phyloP scores from a whole-genome alignment of 64 coral and sea anemone species.

The Porites australiensis region DNA sequence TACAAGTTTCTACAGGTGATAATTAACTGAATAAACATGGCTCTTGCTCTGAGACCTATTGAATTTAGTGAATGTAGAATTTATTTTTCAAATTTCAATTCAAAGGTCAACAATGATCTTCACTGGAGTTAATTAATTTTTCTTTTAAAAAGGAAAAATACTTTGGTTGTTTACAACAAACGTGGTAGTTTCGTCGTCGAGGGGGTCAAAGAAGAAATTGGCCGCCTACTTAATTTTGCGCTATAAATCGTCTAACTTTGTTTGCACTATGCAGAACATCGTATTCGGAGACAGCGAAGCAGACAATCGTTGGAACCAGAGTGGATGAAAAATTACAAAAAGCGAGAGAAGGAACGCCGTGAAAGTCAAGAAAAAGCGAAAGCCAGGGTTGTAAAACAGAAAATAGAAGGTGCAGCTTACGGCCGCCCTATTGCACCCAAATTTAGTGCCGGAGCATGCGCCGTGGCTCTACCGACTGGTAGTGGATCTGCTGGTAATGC shows the following conservation, averaged over 20 bases:
- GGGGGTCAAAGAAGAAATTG: too few relatives aligned
- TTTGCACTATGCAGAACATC: background rate
- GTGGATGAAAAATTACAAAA: slow-evolving; percentile 22
- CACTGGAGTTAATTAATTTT: too few relatives aligned
- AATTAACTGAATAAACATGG: too few relatives aligned
- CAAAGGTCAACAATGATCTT: too few relatives aligned
- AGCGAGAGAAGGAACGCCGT: slow-evolving; percentile 9
- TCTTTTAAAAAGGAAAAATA: too few relatives aligned
- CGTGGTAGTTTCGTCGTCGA: too few relatives aligned
- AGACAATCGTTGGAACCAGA: slow-evolving; percentile 17
- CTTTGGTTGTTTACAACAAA: too few relatives aligned
- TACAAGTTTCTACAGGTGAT: slow-evolving; percentile 57
- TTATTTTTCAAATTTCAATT: too few relatives aligned
- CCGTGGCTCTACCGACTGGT: slow-evolving; percentile 9
- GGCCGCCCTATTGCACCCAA: slow-evolving; percentile 29
- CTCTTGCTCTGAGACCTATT: too few relatives aligned
- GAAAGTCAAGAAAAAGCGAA: slow-evolving; percentile 29
- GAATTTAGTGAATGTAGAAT: too few relatives aligned
- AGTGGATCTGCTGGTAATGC: background rate
- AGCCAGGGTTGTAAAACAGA: background rate
- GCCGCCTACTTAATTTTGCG: too few relatives aligned
- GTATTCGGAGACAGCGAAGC: background rate
- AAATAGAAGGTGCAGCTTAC: background rate
- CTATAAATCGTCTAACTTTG: too few relatives aligned
- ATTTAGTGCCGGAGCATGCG: background rate